These are phyloP conservation scores for Catamblyrhynchus diadema DNA, from an alignment of 2,797 vertebrate genomes.

Conservation along the genomic window DNA sequence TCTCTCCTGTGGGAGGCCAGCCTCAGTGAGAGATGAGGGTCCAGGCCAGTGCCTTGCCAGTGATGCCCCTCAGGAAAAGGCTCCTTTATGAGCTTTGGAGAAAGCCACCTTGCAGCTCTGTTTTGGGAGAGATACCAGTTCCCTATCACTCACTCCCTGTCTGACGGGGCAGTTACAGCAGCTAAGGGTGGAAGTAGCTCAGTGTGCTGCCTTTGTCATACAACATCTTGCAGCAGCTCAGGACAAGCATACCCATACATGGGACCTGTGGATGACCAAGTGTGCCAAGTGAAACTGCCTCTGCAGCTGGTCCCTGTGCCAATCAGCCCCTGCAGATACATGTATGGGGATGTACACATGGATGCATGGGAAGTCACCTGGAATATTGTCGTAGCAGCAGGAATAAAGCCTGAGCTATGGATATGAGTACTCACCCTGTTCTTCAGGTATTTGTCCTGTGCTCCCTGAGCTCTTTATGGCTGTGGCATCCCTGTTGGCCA, in stretches of 20 bases:
- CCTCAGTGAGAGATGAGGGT: background rate
- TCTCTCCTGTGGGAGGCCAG: background rate
- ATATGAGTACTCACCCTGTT: background rate
- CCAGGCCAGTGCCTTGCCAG: background rate
- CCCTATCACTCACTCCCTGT: background rate
- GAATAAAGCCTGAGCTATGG: background rate
- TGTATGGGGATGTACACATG: rapidly evolving
- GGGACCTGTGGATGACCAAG: background rate
- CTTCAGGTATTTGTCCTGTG: background rate
- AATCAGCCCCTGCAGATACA: background rate
- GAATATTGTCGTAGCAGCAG: background rate
- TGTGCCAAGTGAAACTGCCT: background rate
- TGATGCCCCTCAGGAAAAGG: background rate
- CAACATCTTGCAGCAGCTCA: background rate
- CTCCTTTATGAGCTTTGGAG: background rate
- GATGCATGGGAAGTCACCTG: background rate
- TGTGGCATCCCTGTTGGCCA: background rate
- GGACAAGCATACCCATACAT: background rate
- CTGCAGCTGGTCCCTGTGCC: background rate
- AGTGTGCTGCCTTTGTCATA: background rate
- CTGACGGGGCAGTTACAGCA: background rate
- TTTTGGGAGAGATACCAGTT: background rate
- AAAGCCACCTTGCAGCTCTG: background rate
- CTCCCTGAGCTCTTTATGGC: background rate
- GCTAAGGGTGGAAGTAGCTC: background rate